Evolutionary conservation across 2,797 vertebrate species (phyloP).

Genomic region (Aphelocoma californica): DNA sequence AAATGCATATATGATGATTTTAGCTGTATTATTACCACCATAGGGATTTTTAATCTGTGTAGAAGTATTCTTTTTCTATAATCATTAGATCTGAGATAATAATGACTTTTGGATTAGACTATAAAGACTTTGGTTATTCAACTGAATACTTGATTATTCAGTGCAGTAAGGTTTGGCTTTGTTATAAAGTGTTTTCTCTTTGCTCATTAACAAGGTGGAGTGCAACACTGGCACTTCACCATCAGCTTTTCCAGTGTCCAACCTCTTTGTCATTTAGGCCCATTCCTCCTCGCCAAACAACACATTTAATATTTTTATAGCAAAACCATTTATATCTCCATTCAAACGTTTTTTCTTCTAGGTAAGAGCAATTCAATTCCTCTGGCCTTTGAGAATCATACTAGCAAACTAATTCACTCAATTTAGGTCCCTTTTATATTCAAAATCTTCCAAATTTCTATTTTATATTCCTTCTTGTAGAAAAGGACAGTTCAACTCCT

Average conservation of each 20-base stretch:
- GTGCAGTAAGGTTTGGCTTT: not conserved
- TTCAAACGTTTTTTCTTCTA: not conserved
- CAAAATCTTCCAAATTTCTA: not conserved
- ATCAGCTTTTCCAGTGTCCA: not conserved
- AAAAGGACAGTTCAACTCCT: not conserved
- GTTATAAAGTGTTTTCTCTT: not conserved
- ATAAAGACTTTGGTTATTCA: not conserved
- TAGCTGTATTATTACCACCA: not conserved
- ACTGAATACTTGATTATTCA: not conserved
- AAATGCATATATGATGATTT: not conserved
- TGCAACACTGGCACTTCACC: not conserved
- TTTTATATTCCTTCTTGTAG: not conserved
- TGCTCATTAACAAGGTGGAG: not conserved
- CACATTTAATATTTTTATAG: not conserved
- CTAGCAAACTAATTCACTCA: not conserved
- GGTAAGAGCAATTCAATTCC: not conserved
- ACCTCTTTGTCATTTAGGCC: not conserved
- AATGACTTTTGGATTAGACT: not conserved
- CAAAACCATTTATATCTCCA: not conserved
- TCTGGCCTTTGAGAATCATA: not conserved
- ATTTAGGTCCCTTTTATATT: not conserved
- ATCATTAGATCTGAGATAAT: not conserved
- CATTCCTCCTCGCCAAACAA: not conserved
- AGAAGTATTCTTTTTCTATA: not conserved
- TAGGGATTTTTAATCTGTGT: not conserved